A percentile compares a stretch with the other conserved stretches of the same genome.
Evolutionary conservation across 2,888 invertebrate genomes (phyloP).

Genomic region (Parnassius apollo): DNA sequence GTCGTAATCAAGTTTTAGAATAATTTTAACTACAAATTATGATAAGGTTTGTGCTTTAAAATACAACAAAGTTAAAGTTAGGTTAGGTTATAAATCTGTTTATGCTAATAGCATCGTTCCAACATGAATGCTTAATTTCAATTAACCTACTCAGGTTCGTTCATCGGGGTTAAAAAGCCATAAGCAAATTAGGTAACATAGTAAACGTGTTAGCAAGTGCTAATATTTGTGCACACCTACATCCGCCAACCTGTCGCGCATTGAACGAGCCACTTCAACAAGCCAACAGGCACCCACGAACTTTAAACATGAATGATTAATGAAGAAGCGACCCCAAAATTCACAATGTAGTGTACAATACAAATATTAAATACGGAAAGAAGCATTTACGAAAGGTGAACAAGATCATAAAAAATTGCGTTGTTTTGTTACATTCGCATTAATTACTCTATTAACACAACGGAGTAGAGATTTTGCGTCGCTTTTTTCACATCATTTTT

Average conservation of each 20-base stretch:
- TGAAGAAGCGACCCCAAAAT: conserved; percentile 6
- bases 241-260: conserved; percentile 67
- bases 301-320: conserved; percentile 1
- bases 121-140: neutral
- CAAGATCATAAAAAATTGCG: neutral
- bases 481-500: too few species aligned
- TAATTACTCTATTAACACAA: too few species aligned
- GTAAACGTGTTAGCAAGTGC: conserved; percentile 65
- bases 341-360: neutral
- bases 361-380: conserved; percentile 2
- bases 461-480: too few species aligned
- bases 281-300: conserved; percentile 13
- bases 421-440: too few species aligned
- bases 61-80: too few species aligned
- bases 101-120: too few species aligned
- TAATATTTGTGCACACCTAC: conserved; percentile 78
- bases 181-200: conserved; percentile 58
- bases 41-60: too few species aligned
- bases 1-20: too few species aligned
- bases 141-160: conserved; percentile 27
- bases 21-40: too few species aligned
- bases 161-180: conserved; percentile 27
- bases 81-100: too few species aligned
- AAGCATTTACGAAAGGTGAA: neutral
- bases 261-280: conserved; percentile 33